Conservation (phyloP, 1,140 invertebrate genomes). For the Brachionus manjavacas region DNA sequence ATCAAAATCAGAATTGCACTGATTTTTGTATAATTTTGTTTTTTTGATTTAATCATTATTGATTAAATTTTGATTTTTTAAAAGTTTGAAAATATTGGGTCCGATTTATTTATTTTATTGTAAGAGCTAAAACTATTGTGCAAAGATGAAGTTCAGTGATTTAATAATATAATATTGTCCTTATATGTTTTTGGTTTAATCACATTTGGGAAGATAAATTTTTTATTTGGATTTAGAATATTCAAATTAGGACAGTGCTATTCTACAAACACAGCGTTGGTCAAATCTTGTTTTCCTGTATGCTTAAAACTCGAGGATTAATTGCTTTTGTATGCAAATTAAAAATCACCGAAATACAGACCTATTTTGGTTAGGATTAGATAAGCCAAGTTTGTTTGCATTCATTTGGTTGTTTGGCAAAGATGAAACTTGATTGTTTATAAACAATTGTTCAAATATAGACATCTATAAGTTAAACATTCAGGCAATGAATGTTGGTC, state of each 20-base stretch:
- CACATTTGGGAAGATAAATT: not conserved
- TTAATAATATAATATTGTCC: not conserved
- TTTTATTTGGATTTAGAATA: not conserved
- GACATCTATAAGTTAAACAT: not conserved
- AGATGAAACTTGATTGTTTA: not conserved
- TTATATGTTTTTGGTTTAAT: not conserved
- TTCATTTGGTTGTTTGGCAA: not conserved
- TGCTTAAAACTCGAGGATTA: not conserved
- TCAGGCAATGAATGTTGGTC: not conserved
- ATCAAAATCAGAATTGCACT: not conserved
- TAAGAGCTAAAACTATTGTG: not conserved
- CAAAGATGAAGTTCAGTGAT: not conserved
- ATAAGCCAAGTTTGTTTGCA: not conserved
- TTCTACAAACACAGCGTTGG: not conserved
- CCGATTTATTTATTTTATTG: not conserved
- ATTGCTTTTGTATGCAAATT: not conserved
- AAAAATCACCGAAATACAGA: not conserved
- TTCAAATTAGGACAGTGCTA: not conserved
- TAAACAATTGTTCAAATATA: not conserved
- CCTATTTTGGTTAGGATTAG: slow-evolving; percentile 13
- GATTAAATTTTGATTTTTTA: not conserved
- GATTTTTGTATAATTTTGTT: not conserved
- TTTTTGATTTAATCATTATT: not conserved
- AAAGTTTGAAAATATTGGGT: not conserved
- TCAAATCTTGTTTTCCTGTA: not conserved